These are phyloP conservation scores for Therioaphis trifolii DNA, from an alignment of 2,888 invertebrate species.

Conservation along the genomic window DNA sequence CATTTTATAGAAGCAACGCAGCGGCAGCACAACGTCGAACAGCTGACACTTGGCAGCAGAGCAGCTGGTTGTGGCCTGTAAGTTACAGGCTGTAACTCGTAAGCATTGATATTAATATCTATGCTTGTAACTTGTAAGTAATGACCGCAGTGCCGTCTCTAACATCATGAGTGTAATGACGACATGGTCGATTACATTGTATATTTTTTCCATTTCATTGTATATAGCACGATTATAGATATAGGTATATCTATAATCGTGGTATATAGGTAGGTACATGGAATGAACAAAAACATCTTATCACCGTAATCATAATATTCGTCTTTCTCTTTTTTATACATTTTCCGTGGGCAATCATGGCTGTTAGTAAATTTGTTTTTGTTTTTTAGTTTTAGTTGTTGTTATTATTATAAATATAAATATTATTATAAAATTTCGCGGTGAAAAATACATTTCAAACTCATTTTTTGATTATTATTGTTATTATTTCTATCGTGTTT, in stretches of 20 bases:
- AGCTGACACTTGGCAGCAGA: no score
- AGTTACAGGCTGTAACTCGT: no score
- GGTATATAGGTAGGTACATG: no score
- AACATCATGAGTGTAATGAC: slow-evolving; percentile 42
- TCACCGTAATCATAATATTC: slow-evolving; percentile 37
- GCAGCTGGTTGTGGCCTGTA: no score
- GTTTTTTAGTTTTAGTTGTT: slow-evolving; percentile 51
- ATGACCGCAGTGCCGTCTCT: not conserved
- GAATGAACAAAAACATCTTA: slow-evolving; percentile 56
- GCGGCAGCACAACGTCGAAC: no score
- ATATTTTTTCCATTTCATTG: slow-evolving; percentile 13
- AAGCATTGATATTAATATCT: no score
- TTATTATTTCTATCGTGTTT: not conserved
- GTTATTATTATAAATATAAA: slow-evolving; percentile 34
- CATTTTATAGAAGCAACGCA: no score
- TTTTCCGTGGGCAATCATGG: slow-evolving; percentile 21
- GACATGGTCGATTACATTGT: slow-evolving; percentile 49
- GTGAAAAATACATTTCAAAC: not conserved
- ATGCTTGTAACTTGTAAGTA: no score
- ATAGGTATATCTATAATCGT: no score
- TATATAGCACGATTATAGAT: no score
- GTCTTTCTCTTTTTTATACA: slow-evolving; percentile 46
- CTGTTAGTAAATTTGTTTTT: slow-evolving; percentile 48
- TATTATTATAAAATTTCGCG: slow-evolving; percentile 22
- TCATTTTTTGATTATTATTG: not conserved